Conservation (phyloP, 1,140 invertebrate species). For the Solen grandis region DNA sequence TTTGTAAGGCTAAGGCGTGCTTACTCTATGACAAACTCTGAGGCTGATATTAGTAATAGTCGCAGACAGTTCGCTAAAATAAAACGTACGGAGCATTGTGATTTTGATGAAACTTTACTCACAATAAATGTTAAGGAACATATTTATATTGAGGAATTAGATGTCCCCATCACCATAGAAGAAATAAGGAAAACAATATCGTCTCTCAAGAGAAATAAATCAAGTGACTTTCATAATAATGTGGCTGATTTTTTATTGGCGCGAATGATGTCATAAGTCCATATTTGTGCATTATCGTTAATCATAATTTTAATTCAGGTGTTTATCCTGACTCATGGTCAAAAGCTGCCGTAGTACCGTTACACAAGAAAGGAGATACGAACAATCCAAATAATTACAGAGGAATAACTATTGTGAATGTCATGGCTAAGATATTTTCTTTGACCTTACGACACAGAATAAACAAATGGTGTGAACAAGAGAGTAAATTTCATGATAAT, state of each 20-base stretch:
- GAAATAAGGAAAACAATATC: neutral
- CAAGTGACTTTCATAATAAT: neutral
- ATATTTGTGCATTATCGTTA: conserved; percentile 1
- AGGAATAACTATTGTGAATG: conserved; percentile 20
- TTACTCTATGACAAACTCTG: no score
- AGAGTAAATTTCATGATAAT: conserved; percentile 12
- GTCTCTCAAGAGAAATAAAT: neutral
- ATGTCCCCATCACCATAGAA: conserved; percentile 13
- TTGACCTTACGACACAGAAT: neutral
- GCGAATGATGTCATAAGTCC: conserved; percentile 6
- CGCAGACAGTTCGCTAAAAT: no score
- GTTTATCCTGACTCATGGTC: no score
- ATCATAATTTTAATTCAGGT: neutral
- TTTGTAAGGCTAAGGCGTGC: no score
- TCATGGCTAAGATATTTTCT: no score
- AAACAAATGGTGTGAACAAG: conserved; percentile 7
- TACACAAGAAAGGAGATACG: conserved; percentile 14
- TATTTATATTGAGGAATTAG: no score
- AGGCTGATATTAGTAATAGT: no score
- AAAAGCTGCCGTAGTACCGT: no score
- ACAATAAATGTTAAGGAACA: no score
- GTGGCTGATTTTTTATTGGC: no score
- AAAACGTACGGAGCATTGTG: no score
- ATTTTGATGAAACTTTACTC: no score
- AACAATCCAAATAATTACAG: conserved; percentile 18